Percentiles rank a stretch among this genome's conserved stretches.
These are phyloP conservation scores for Falco cherrug DNA, from an alignment of 2,797 vertebrate genomes.

Conservation along the genomic window DNA sequence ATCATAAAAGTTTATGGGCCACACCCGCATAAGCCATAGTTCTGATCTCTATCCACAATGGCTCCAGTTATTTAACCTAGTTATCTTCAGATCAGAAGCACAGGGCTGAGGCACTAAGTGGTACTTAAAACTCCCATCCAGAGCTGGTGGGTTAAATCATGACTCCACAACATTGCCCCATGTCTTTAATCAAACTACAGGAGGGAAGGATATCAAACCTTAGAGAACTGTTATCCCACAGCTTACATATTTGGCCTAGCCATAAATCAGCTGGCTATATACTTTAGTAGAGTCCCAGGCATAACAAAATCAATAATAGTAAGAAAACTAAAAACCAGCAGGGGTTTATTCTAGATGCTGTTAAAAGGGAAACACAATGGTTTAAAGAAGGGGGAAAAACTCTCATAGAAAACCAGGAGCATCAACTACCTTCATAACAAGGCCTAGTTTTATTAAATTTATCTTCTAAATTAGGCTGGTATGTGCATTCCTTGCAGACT, in stretches of 20 bases:
- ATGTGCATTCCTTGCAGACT: not conserved
- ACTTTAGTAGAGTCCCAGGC: not conserved
- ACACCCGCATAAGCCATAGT: not conserved
- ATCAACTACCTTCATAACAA: not conserved
- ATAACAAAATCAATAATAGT: not conserved
- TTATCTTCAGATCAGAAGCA: slow-evolving; percentile 49
- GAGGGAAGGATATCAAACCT: not conserved
- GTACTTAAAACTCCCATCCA: slow-evolving; percentile 18
- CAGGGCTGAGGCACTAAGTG: not conserved
- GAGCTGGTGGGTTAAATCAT: slow-evolving; percentile 5
- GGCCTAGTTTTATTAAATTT: not conserved
- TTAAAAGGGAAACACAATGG: not conserved
- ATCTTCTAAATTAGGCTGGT: not conserved
- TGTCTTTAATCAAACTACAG: not conserved
- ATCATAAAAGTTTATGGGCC: slow-evolving; percentile 46
- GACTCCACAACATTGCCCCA: not conserved
- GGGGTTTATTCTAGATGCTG: not conserved
- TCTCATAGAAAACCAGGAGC: not conserved
- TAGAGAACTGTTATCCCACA: not conserved
- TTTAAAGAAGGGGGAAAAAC: not conserved
- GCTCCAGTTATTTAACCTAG: not conserved
- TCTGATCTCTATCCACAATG: not conserved
- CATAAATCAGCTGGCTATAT: not conserved
- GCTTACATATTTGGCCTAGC: not conserved
- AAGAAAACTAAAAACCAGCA: not conserved